Conservation (phyloP, 2,888 invertebrate species). For the Tryphoninae sp. region DNA sequence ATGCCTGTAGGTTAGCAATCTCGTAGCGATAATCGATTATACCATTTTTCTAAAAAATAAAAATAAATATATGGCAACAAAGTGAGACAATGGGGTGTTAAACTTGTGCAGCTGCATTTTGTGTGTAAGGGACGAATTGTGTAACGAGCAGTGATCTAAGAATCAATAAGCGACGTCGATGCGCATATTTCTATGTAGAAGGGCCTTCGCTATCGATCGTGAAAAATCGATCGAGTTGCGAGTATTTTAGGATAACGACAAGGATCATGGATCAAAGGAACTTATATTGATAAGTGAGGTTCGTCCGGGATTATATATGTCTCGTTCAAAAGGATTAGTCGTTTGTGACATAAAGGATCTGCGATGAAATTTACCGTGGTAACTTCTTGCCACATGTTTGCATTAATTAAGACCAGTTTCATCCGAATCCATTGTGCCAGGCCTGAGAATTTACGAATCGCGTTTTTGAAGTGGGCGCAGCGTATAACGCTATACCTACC, state of each 20-base stretch:
- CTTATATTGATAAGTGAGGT: too few relatives aligned
- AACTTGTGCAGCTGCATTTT: constrained; percentile 28
- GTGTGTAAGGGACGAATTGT: constrained; percentile 11
- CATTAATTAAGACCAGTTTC: too few relatives aligned
- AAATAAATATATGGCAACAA: neutral
- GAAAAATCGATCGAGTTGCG: neutral
- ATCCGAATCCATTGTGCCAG: too few relatives aligned
- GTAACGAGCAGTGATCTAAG: neutral
- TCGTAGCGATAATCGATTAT: constrained; percentile 56
- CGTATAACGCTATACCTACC: too few relatives aligned
- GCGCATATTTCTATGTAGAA: constrained; percentile 16
- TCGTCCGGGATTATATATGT: too few relatives aligned
- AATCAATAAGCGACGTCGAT: constrained; percentile 2
- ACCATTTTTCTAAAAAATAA: constrained; percentile 52
- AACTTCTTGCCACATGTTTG: too few relatives aligned
- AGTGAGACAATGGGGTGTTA: constrained; percentile 11
- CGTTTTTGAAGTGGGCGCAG: too few relatives aligned
- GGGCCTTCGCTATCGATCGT: constrained; percentile 34
- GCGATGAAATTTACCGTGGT: too few relatives aligned
- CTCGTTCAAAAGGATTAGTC: too few relatives aligned
- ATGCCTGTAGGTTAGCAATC: constrained; percentile 51
- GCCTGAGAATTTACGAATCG: too few relatives aligned
- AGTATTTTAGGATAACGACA: neutral
- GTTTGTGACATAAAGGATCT: too few relatives aligned
- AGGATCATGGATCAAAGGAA: neutral